These are phyloP conservation scores for Troides aeacus DNA, from an alignment of 2,888 invertebrate genomes.

Conservation along the genomic window DNA sequence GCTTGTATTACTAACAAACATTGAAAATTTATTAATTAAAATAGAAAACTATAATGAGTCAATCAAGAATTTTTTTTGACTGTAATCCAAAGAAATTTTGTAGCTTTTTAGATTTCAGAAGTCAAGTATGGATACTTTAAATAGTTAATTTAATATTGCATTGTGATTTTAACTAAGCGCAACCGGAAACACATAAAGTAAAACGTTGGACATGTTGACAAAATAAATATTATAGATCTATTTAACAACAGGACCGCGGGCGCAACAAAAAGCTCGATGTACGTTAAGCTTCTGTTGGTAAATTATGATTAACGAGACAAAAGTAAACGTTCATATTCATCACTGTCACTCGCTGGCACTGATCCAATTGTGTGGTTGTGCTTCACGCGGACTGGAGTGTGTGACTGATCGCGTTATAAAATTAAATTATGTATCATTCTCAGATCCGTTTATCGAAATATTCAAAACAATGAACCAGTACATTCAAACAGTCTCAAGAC, in stretches of 20 bases:
- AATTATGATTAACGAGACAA: constrained; percentile 59
- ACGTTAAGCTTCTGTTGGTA: constrained; percentile 33
- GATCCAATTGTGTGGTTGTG: constrained; percentile 16
- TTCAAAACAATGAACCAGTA: too few relatives aligned
- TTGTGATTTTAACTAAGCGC: too few relatives aligned
- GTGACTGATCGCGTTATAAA: constrained; percentile 1
- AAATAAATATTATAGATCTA: background rate
- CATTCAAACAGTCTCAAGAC: too few relatives aligned
- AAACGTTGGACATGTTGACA: background rate
- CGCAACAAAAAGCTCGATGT: constrained; percentile 7
- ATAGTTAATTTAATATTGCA: too few relatives aligned
- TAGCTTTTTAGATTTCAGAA: too few relatives aligned
- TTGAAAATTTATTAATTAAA: too few relatives aligned
- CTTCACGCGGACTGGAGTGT: background rate
- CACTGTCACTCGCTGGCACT: constrained; percentile 32
- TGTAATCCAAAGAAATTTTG: too few relatives aligned
- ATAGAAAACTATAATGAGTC: too few relatives aligned
- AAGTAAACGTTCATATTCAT: constrained; percentile 47
- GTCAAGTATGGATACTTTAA: too few relatives aligned
- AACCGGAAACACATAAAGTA: background rate
- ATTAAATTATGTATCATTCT: background rate
- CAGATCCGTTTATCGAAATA: too few relatives aligned
- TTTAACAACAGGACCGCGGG: background rate
- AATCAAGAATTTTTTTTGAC: too few relatives aligned
- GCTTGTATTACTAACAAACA: too few relatives aligned